phyloP scores from a whole-genome alignment of 1,140 invertebrate species.

The Neuroterus valhalla region DNA sequence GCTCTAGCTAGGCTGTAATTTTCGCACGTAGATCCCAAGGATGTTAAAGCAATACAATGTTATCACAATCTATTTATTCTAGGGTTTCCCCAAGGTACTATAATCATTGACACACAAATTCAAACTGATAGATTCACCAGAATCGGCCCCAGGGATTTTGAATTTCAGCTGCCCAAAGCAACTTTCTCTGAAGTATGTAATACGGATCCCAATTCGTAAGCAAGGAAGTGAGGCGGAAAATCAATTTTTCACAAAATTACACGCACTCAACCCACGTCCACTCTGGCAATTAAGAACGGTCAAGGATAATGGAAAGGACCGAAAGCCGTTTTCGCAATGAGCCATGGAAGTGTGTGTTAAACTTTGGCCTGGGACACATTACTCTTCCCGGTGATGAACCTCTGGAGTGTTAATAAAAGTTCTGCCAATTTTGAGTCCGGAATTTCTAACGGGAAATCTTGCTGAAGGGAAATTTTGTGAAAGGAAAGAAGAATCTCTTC shows the following conservation, averaged over 20 bases:
- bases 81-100: not conserved
- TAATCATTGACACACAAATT: conserved; percentile 1
- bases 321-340: conserved; percentile 26
- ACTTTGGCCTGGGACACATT: conserved; percentile 25
- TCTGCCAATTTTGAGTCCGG: not conserved
- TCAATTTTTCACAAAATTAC: conserved; percentile 31
- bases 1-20: not conserved
- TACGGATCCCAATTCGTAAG: conserved; percentile 15
- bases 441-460: not conserved
- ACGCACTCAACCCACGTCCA: conserved; percentile 22
- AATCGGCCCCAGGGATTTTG: not conserved
- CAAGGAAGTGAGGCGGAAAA: conserved; percentile 27
- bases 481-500: not conserved
- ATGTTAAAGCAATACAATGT: not conserved
- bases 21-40: not conserved
- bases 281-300: conserved; percentile 15
- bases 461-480: not conserved
- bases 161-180: not conserved
- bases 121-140: not conserved
- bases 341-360: conserved; percentile 21
- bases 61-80: conserved; percentile 4
- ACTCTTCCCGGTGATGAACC: conserved; percentile 15
- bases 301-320: conserved; percentile 7
- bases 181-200: conserved; percentile 14
- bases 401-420: conserved; percentile 4